A percentile compares a stretch with the other conserved stretches of the same genome.
These are phyloP conservation scores for Pachycephala philippinensis DNA, from an alignment of 2,113 vertebrate genomes.

Conservation along the genomic window DNA sequence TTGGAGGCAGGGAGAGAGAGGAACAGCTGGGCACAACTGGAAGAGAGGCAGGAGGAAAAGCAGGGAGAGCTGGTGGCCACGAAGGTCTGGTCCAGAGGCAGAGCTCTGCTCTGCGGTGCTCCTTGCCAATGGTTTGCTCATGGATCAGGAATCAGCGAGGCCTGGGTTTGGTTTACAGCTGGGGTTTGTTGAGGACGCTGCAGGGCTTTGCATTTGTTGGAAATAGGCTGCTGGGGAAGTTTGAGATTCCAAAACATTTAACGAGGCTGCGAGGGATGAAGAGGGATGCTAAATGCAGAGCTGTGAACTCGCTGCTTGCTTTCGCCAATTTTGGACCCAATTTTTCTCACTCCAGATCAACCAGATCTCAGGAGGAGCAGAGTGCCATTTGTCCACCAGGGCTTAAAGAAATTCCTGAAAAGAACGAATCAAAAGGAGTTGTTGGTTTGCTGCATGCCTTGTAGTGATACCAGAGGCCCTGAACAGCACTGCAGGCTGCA, in stretches of 20 bases:
- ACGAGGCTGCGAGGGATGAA: neutral
- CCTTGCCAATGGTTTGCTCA: neutral
- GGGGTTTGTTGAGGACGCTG: constrained; percentile 1
- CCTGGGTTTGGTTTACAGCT: constrained; percentile 16
- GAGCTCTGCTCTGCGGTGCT: neutral
- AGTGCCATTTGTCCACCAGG: neutral
- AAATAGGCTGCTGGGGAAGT: neutral
- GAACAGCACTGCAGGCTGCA: neutral
- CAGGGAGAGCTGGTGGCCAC: neutral
- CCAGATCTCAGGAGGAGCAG: neutral
- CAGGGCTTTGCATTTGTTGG: constrained; percentile 7
- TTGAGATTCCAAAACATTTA: constrained; percentile 29
- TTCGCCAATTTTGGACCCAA: neutral
- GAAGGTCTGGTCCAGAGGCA: neutral
- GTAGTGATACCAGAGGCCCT: neutral
- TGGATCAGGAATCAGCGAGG: neutral
- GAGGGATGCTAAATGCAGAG: constrained; percentile 25
- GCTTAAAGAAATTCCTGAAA: neutral
- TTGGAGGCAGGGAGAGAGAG: neutral
- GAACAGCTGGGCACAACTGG: constrained; percentile 19
- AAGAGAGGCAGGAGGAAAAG: neutral
- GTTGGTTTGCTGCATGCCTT: neutral
- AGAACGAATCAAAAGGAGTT: neutral
- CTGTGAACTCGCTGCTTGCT: neutral
- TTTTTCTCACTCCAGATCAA: neutral